A percentile compares a stretch with the other conserved stretches of the same genome.
phyloP scores from a whole-genome alignment of 1,140 invertebrate species.

The Ooceraea biroi region DNA sequence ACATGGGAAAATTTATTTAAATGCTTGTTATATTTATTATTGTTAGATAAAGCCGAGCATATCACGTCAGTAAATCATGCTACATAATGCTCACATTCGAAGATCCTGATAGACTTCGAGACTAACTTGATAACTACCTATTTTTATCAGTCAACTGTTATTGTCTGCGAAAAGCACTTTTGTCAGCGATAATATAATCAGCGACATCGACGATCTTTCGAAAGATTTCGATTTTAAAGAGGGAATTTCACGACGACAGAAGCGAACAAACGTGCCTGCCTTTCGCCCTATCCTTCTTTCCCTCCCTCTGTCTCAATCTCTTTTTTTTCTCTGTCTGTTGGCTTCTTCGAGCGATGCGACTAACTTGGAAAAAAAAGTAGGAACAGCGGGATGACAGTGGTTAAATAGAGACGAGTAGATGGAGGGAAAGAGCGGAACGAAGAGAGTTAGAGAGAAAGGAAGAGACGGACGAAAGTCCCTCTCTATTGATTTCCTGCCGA shows the following conservation, averaged over 20 bases:
- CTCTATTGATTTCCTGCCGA: slow-evolving; percentile 83
- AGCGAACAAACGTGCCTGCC: background rate
- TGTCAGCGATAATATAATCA: background rate
- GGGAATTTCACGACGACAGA: background rate
- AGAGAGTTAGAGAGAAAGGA: slow-evolving; percentile 34
- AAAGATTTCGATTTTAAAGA: background rate
- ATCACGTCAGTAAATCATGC: too few relatives aligned
- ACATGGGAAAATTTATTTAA: too few relatives aligned
- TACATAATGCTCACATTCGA: too few relatives aligned
- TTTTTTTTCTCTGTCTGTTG: background rate
- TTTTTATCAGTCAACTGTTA: background rate
- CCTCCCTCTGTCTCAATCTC: background rate
- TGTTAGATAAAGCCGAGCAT: too few relatives aligned
- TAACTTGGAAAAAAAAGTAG: slow-evolving; percentile 21
- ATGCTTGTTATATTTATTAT: too few relatives aligned
- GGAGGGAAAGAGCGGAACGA: background rate
- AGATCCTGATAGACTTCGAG: too few relatives aligned
- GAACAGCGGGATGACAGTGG: background rate
- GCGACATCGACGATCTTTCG: background rate
- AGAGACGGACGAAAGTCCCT: slow-evolving; percentile 70
- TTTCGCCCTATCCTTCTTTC: background rate
- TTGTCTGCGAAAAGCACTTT: background rate
- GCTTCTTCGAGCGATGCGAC: slow-evolving; percentile 5
- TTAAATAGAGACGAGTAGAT: slow-evolving; percentile 28
- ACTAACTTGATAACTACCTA: background rate